Conservation (phyloP, 2,113 vertebrate genomes). For the Riparia riparia region DNA sequence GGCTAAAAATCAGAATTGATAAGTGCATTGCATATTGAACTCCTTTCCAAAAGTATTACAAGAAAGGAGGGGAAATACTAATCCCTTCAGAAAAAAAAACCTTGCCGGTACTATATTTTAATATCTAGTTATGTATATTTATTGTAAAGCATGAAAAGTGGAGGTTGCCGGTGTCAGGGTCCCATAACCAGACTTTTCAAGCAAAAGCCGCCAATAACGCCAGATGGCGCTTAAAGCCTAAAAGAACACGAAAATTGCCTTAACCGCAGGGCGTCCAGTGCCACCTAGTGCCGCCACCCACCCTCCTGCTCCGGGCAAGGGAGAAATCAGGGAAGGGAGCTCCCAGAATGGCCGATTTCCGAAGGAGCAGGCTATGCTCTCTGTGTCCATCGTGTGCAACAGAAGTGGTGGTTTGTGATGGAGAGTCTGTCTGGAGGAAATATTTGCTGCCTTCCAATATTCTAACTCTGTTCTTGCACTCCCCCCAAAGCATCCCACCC, state of each 20-base stretch:
- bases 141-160: not conserved
- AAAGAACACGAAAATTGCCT: not conserved
- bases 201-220: not conserved
- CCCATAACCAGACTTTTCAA: not conserved
- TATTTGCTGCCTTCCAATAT: not conserved
- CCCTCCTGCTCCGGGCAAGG: not conserved
- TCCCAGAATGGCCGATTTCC: not conserved
- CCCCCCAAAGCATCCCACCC: not conserved
- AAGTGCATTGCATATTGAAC: not conserved
- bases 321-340: accelerated
- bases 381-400: not conserved
- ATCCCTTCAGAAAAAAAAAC: not conserved
- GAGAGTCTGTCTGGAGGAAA: not conserved
- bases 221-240: slow-evolving; percentile 43
- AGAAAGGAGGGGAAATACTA: not conserved
- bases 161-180: not conserved
- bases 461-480: not conserved
- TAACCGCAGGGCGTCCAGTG: not conserved
- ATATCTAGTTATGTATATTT: not conserved
- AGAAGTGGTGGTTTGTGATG: not conserved
- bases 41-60: not conserved
- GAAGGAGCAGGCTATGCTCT: not conserved
- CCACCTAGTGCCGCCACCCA: slow-evolving; percentile 40
- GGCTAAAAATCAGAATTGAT: not conserved
- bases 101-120: not conserved